Evolutionary conservation across 2,797 vertebrate genomes (phyloP), one percentile per base, ranked within the genome.

Genomic region (Zalophus californianus): DNA sequence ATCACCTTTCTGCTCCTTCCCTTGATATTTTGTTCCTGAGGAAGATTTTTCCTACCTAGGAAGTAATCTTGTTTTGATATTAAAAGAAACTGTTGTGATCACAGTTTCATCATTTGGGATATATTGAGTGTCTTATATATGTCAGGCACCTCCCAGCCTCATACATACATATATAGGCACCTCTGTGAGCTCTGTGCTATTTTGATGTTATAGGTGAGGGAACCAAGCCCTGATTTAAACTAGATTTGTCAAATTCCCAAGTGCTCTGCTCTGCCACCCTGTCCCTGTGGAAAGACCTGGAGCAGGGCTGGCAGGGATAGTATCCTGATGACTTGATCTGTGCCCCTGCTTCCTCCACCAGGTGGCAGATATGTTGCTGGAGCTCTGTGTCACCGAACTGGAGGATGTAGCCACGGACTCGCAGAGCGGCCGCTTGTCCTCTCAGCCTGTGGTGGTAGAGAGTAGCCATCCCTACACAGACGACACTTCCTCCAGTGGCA

Each of bases 341-440:
- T 62, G 8, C 27, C 16, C 52, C 35, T 41, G 9, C 32, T 91
- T 86, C 64, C 64, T 77, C 91, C 29, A 3, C 18, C 98, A 99
- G 99, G 99, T 99, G 93, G 99, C 99, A 10, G 99, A 99, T 97
- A 99, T 99, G 99, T 97, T 99, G 89, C 97, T 99, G 98, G 99
- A 99, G 98, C 98, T 99, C 60, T 99, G 99, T 60, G 99, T 99
- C 96, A 99, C 99, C 0, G 99, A 99, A 98, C 91, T 99, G 91
- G 99, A 99, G 98, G 99, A 99, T 1, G 99, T 99, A 7, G 99
- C 99, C 95, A 99, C 99, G 0, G 99, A 99, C 98, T 99, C 99
- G 0, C 99, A 99, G 98, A 99, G 99, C 0, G 99, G 99, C 3
- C 99, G 99, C 20, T 98, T 99, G 93, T 99, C 99, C 80, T 99